Base-by-base conservation (phyloP, 2,113 vertebrate species). In the Phodopus roborovskii region DNA sequence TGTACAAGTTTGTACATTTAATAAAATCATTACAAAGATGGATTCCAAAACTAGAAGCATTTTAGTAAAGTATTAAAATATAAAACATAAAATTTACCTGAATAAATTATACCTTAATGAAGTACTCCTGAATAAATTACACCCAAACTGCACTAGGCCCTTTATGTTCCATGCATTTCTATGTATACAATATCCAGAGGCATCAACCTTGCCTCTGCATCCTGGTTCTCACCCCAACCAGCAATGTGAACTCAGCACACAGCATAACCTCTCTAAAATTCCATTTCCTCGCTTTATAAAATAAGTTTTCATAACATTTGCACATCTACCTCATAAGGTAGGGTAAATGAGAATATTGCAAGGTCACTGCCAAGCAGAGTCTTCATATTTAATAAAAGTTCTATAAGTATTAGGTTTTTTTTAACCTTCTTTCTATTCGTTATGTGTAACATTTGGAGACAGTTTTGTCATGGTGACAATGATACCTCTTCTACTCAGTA, bases 401-500 rank as follows among this genome's bases (percentile, higher is more conserved):
- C 45, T 0, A 19, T 60, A 92, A 94, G 71, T 53, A 73, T 60
- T 39, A 6, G 13, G 22, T 56, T 83, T 71, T 39, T 64, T 48
- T 66, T 91, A 4, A 45, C n/a, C 68, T 94, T 94, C 19, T 81
- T 83, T 93, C 50, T 79, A 92, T 88, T 88, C 60, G 62, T 83
- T 78, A 20, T 83, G 16, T 71, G 45, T 81, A 94, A 92, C 36
- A 81, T n/a, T 77, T 82, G 58, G 5, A 58, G 48, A 92, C 26
- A 30, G 77, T 82, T 82, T 79, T 91, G 6, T 93, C 68, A 2
- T 64, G 50, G 30, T 56, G 13, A 12, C 64, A 53, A 4, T 48
- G 74, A 73, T 10, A 10, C 26, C 28, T 53, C 73, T 75, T 86
- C 70, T 50, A 48, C 50, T 42, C 30, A 42, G 42, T 71, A 36